A percentile compares a stretch with the other conserved stretches of the same genome.
phyloP scores from a whole-genome alignment of 2,113 vertebrate genomes.

The Neoarius graeffei region DNA sequence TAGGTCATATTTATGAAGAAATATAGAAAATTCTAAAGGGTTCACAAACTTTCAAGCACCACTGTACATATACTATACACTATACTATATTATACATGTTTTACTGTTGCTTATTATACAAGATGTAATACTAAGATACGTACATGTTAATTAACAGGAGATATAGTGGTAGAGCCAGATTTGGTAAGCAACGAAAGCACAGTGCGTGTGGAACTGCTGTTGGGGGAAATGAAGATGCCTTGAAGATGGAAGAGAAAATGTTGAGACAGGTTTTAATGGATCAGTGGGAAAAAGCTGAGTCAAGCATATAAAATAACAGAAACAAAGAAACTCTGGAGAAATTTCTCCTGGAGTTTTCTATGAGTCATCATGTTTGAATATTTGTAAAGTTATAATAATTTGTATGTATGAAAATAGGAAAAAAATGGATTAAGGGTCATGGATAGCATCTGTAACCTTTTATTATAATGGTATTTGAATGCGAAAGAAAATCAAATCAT shows the following conservation, averaged over 20 bases:
- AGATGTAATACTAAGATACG: no score
- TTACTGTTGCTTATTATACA: no score
- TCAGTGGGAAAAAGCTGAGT: conserved; percentile 38
- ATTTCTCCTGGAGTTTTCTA: conserved; percentile 16
- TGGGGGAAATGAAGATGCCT: background rate
- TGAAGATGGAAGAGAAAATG: conserved; percentile 38
- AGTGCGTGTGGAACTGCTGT: background rate
- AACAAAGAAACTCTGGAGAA: background rate
- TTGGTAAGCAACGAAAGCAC: background rate
- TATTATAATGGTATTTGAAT: background rate
- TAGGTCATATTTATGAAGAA: no score
- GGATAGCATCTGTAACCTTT: background rate
- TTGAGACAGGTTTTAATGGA: conserved; percentile 48
- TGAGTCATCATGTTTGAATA: conserved; percentile 15
- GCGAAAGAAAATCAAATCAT: background rate
- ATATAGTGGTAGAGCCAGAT: background rate
- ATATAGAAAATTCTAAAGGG: no score
- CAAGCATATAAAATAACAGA: conserved; percentile 36
- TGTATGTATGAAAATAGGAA: background rate
- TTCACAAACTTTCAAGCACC: background rate
- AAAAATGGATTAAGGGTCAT: background rate
- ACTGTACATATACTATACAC: no score
- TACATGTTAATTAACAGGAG: no score
- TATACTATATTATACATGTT: no score
- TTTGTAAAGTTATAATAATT: background rate